phyloP scores from a whole-genome alignment of 1,140 invertebrate species.

The Lordiphosa clarofinis region DNA sequence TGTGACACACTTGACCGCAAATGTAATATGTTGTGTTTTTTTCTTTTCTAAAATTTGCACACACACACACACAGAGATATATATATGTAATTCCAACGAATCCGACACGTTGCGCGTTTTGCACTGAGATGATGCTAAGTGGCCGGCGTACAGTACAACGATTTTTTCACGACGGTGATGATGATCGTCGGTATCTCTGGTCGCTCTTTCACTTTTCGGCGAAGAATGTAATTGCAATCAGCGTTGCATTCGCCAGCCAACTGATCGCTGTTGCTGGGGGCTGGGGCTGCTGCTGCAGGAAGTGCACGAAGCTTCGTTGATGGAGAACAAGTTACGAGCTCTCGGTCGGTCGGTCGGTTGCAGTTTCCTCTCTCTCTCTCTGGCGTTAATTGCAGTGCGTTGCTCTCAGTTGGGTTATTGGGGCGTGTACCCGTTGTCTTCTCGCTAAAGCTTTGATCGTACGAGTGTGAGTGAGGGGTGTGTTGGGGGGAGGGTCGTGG shows the following conservation, averaged over 20 bases:
- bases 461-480: background rate
- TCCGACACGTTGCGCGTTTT: constrained; percentile 45
- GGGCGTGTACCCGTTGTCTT: constrained; percentile 42
- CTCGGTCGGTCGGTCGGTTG: constrained; percentile 7
- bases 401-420: constrained; percentile 23
- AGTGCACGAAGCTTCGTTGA: constrained; percentile 60
- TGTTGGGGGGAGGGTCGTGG: constrained; percentile 2
- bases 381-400: constrained; percentile 20
- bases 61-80: constrained; percentile 6
- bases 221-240: constrained; percentile 70
- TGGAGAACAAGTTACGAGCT: constrained; percentile 67
- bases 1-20: constrained; percentile 31
- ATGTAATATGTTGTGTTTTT: constrained; percentile 23
- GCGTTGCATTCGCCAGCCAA: constrained; percentile 69
- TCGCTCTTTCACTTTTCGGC: constrained; percentile 46
- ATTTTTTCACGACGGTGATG: constrained; percentile 20
- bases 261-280: constrained; percentile 64
- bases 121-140: constrained; percentile 34
- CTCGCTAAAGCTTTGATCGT: constrained; percentile 53
- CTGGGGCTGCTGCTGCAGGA: constrained; percentile 45
- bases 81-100: constrained; percentile 17
- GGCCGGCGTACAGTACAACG: constrained; percentile 57
- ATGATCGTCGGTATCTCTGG: constrained; percentile 16
- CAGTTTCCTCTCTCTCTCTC: constrained; percentile 25
- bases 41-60: constrained; percentile 18